Evolutionary conservation across 1,140 invertebrate species (phyloP).

Genomic region (Bursaphelenchus mucronatus): DNA sequence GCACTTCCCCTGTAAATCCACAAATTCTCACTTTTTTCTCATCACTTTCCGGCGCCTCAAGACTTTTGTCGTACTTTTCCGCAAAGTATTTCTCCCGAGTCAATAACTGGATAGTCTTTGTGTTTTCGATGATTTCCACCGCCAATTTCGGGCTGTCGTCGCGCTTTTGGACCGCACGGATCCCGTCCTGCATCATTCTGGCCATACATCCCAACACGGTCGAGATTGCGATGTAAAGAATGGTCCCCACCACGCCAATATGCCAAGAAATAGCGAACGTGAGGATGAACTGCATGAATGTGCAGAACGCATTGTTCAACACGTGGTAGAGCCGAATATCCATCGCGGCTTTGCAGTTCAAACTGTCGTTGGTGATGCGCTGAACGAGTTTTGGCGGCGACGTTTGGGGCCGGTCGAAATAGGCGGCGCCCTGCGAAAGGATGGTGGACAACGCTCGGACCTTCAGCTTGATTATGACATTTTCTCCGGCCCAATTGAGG

Average conservation of each 20-base stretch:
- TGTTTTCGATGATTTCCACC: slow-evolving; percentile 36
- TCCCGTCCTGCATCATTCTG: slow-evolving; percentile 4
- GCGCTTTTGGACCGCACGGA: neutral
- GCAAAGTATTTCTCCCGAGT: slow-evolving; percentile 27
- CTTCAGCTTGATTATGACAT: slow-evolving; percentile 28
- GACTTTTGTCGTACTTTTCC: slow-evolving; percentile 1
- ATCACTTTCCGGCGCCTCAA: no score
- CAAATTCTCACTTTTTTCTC: no score
- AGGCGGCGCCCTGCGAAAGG: slow-evolving; percentile 63
- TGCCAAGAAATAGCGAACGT: slow-evolving; percentile 16
- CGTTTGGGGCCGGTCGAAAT: slow-evolving; percentile 62
- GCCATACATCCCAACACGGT: neutral
- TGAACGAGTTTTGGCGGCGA: slow-evolving; percentile 25
- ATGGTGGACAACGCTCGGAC: slow-evolving; percentile 56
- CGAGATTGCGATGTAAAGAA: slow-evolving; percentile 4
- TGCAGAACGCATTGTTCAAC: slow-evolving; percentile 14
- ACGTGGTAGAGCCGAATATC: slow-evolving; percentile 21
- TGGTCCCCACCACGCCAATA: slow-evolving; percentile 17
- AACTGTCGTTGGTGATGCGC: slow-evolving; percentile 8
- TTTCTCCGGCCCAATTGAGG: slow-evolving; percentile 28
- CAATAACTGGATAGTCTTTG: slow-evolving; percentile 26
- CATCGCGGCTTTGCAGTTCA: slow-evolving; percentile 20
- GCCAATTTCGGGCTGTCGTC: slow-evolving; percentile 29
- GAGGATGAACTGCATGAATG: slow-evolving; percentile 7
- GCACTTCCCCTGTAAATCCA: no score